A percentile compares a stretch with the other conserved stretches of the same genome.
Evolutionary conservation across 2,888 invertebrate species (phyloP).

Genomic region (Leucoma salicis): DNA sequence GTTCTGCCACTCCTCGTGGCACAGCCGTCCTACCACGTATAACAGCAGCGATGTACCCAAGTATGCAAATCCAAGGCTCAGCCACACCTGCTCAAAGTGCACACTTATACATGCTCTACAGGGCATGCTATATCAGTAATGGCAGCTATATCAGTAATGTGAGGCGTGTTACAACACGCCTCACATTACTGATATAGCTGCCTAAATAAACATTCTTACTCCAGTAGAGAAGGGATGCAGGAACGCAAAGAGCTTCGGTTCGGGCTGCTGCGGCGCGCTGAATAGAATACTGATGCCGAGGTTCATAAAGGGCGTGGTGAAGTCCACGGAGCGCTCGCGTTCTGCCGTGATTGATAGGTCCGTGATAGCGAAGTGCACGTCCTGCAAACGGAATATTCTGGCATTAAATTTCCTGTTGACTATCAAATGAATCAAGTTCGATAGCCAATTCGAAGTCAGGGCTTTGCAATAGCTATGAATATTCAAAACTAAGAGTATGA

Average conservation of each 20-base stretch:
- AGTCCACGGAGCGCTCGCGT: constrained; percentile 94
- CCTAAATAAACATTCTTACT: too few species aligned
- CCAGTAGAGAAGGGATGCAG: constrained; percentile 92
- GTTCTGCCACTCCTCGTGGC: constrained; percentile 94
- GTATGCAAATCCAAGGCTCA: constrained; percentile 92
- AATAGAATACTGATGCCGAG: constrained; percentile 95
- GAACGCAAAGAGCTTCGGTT: constrained; percentile 95
- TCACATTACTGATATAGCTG: too few species aligned
- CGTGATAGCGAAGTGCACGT: constrained; percentile 94
- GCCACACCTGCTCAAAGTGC: constrained; percentile 85
- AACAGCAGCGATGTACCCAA: constrained; percentile 90
- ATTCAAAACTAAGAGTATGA: too few species aligned
- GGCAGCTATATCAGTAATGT: too few species aligned
- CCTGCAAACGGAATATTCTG: too few species aligned
- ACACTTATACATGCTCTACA: too few species aligned
- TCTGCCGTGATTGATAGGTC: constrained; percentile 95
- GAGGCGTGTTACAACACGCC: too few species aligned
- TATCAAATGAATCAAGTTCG: too few species aligned
- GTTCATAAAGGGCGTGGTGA: constrained; percentile 98
- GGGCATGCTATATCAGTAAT: too few species aligned
- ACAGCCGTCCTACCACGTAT: constrained; percentile 90
- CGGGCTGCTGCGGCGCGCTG: constrained; percentile 90
- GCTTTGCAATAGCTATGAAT: too few species aligned
- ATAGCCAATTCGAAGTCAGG: too few species aligned
- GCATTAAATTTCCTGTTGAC: too few species aligned